Conservation (phyloP, 1,140 invertebrate genomes). For the Drosophila arawakana region DNA sequence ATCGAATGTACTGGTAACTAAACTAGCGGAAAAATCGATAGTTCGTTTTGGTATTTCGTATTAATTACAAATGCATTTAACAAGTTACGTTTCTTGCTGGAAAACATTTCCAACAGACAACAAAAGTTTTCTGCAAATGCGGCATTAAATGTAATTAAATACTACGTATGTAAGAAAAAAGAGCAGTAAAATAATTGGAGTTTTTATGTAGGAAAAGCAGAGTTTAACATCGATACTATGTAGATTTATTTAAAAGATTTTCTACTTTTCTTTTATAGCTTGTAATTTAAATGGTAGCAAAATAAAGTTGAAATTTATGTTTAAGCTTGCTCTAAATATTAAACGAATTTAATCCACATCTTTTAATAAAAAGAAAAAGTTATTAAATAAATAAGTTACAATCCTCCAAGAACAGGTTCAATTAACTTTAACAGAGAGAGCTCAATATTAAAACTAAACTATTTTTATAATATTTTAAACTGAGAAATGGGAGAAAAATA, state of each 20-base stretch:
- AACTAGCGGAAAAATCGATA: conserved; percentile 30
- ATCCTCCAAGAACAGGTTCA: no score
- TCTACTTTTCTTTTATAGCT: no score
- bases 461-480: not conserved
- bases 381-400: no score
- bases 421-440: no score
- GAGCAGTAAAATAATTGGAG: not conserved
- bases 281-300: no score
- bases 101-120: not conserved
- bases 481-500: not conserved
- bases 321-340: no score
- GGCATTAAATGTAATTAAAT: not conserved
- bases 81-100: not conserved
- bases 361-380: no score
- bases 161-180: not conserved
- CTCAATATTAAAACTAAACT: not conserved
- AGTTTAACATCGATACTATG: no score
- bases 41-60: conserved; percentile 1
- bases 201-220: no score
- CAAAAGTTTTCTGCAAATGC: not conserved
- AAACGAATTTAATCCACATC: no score
- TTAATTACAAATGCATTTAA: conserved; percentile 8
- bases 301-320: no score
- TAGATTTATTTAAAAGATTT: no score
- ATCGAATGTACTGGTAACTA: conserved; percentile 1